phyloP scores from a whole-genome alignment of 2,888 invertebrate genomes.

The Hoplodrina blanda region DNA sequence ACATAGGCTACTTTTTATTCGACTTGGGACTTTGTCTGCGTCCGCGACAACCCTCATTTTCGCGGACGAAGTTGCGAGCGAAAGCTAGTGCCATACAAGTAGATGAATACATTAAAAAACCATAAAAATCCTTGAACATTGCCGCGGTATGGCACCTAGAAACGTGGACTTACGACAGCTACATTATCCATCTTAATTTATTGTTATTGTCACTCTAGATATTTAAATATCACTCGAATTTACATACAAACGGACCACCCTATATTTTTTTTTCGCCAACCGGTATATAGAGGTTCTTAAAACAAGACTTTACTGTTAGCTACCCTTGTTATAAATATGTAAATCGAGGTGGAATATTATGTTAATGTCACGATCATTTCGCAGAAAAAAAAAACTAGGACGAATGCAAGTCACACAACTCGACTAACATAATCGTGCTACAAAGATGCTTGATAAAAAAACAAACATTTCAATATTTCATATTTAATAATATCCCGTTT shows the following conservation, averaged over 20 bases:
- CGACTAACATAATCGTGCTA: slow-evolving; percentile 39
- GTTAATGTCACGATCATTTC: slow-evolving; percentile 52
- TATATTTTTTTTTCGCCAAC: slow-evolving; percentile 47
- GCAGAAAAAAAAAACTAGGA: slow-evolving; percentile 60
- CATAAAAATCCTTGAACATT: slow-evolving; percentile 43
- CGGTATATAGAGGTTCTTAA: slow-evolving; percentile 48
- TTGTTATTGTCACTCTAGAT: slow-evolving; percentile 48
- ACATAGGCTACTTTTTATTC: no score
- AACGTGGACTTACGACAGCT: slow-evolving; percentile 14
- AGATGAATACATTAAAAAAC: slow-evolving; percentile 35
- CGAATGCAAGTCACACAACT: slow-evolving; percentile 49
- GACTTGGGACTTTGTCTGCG: no score
- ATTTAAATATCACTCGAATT: slow-evolving; percentile 54
- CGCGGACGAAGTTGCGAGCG: no score
- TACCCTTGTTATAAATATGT: slow-evolving; percentile 64
- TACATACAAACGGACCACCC: slow-evolving; percentile 60
- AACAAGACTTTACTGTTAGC: slow-evolving; percentile 62
- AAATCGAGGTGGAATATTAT: slow-evolving; percentile 51
- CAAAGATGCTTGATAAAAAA: slow-evolving; percentile 45
- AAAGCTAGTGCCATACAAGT: no score
- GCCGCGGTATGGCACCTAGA: slow-evolving; percentile 38
- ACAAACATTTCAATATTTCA: slow-evolving; percentile 39
- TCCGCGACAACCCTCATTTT: no score
- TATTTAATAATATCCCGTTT: slow-evolving; percentile 44
- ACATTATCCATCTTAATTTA: slow-evolving; percentile 54